Evolutionary conservation across 2,797 vertebrate species (phyloP), one percentile per base, ranked within the genome.

Genomic region (Sibirionetta formosa): DNA sequence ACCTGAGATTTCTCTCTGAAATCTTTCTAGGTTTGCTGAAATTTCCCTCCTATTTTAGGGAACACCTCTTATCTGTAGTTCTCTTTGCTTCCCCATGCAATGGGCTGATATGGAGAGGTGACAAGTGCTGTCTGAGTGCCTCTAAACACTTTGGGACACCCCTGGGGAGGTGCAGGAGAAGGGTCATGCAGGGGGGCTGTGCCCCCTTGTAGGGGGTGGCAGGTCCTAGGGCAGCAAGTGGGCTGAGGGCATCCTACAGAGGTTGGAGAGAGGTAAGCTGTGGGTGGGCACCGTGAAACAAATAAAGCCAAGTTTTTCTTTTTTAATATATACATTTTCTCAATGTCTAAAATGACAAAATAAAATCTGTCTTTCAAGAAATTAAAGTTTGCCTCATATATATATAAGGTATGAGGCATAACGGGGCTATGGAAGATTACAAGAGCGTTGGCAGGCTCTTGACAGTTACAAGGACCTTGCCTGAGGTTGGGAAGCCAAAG

Each of bases 91-190:
- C 17, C 31, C 31, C 1, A 5, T 29, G 40, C 40, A 56, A 23
- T 15, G 42, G 31, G 5, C 48, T 50, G 40, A 42, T 15, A 36
- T n/a, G 60, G 7, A 0, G 1, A 66, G 69, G 53, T 66, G 60
- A 19, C 11, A 0, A 1, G 27, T 51, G 22, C 18, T 36, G 36
- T 19, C 18, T 1, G 2, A 20, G 29, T 33, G 38, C 53, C 19
- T 60, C 61, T 44, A 54, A 24, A 54, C n/a, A 33, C 53, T 23
- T 19, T 24, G 27, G 77, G 38, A 27, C 18, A 38, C 5, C 4
- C 24, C 27, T 19, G 29, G 29, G 11, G 35, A 72, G 51, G 20
- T 42, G 35, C 53, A 80, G 36, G 36, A 80, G 11, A 44, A 53
- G 35, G 22, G 35, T 22, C 35, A 15, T 0, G 2, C 33, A 38